Evolutionary conservation across 2,888 invertebrate genomes (phyloP).

Genomic region (Leptopilina syphax): DNA sequence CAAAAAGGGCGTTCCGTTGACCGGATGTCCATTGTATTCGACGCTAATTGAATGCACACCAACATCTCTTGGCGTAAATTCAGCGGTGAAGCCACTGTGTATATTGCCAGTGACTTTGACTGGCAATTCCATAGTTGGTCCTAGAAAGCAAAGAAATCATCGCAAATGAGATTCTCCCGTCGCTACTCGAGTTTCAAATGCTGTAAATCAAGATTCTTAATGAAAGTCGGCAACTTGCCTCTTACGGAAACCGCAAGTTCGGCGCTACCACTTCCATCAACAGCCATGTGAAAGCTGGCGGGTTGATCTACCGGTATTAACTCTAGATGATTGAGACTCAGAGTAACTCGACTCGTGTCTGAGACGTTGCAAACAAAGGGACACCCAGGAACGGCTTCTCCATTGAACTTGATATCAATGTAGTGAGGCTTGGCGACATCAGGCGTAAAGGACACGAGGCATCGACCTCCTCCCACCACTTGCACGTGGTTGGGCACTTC

Average conservation of each 20-base stretch:
- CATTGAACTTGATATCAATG: conserved; percentile 97
- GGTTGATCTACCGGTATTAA: conserved; percentile 90
- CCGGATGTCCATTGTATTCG: conserved; percentile 92
- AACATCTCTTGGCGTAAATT: conserved; percentile 95
- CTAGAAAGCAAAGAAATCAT: conserved; percentile 70
- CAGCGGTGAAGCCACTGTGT: conserved; percentile 91
- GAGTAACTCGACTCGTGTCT: conserved; percentile 86
- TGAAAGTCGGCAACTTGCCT: conserved; percentile 68
- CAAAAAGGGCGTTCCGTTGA: conserved; percentile 92
- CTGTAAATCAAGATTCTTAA: conserved; percentile 29
- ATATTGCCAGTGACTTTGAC: conserved; percentile 93
- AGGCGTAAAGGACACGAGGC: conserved; percentile 95
- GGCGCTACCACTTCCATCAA: conserved; percentile 84
- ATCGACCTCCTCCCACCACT: conserved; percentile 96
- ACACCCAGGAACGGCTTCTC: conserved; percentile 93
- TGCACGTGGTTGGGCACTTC: conserved; percentile 99
- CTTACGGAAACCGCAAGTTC: conserved; percentile 93
- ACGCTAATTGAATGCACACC: conserved; percentile 95
- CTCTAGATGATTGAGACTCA: conserved; percentile 87
- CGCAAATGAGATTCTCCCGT: neutral
- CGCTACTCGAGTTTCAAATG: neutral
- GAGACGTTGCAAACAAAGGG: conserved; percentile 93
- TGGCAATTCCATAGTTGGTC: conserved; percentile 91
- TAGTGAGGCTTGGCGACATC: conserved; percentile 93
- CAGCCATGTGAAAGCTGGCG: conserved; percentile 88